phyloP scores from a whole-genome alignment of 2,888 invertebrate genomes.

The Prosapia bicincta region DNA sequence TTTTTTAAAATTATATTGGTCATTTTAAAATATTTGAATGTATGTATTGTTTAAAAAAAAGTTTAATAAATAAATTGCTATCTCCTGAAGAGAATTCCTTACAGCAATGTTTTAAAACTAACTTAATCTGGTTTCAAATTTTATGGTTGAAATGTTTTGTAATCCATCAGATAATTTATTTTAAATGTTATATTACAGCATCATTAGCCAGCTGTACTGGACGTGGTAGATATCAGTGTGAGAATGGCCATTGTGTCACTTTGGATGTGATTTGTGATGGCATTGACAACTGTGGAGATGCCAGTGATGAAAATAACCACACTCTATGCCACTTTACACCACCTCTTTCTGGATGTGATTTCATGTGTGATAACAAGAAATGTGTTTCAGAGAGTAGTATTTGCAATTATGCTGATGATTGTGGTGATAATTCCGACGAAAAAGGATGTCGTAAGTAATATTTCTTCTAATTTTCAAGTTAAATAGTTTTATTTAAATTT shows the following conservation, averaged over 20 bases:
- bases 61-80: no score
- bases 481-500: no score
- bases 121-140: neutral
- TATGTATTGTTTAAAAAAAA: no score
- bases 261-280: slow-evolving; percentile 86
- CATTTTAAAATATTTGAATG: no score
- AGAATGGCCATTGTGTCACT: slow-evolving; percentile 82
- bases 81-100: no score
- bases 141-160: neutral
- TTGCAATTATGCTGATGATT: slow-evolving; percentile 88
- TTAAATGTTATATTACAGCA: slow-evolving; percentile 45
- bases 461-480: no score
- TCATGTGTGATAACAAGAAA: slow-evolving; percentile 81
- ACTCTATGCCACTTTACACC: slow-evolving; percentile 64
- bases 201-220: slow-evolving; percentile 79
- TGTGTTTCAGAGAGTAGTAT: slow-evolving; percentile 76
- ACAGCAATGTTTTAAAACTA: no score
- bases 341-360: slow-evolving; percentile 78
- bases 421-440: slow-evolving; percentile 88
- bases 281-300: slow-evolving; percentile 90
- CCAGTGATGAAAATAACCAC: slow-evolving; percentile 94
- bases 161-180: neutral
- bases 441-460: slow-evolving; percentile 72
- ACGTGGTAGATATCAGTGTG: slow-evolving; percentile 81
- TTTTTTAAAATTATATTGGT: no score